These are phyloP conservation scores for Eupithecia centaureata DNA, from an alignment of 2,888 invertebrate species.

Conservation along the genomic window DNA sequence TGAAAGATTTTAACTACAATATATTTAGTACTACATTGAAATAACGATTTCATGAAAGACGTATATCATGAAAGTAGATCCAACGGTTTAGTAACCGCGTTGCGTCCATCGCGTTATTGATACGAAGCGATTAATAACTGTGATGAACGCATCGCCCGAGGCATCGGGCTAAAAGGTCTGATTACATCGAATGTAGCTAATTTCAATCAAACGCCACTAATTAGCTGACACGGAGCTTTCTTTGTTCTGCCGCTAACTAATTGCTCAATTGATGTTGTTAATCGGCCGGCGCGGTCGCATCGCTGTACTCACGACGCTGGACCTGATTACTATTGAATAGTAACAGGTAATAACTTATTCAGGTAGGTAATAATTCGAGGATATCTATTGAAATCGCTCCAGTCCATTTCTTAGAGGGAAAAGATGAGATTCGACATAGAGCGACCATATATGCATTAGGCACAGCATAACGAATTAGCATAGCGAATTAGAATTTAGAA, in stretches of 20 bases:
- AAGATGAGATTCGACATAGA: too few relatives aligned
- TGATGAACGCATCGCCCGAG: constrained; percentile 66
- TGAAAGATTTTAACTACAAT: too few relatives aligned
- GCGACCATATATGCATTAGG: background rate
- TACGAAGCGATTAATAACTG: constrained; percentile 68
- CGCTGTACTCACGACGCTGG: constrained; percentile 60
- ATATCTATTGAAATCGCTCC: background rate
- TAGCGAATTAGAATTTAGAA: too few relatives aligned
- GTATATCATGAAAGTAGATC: background rate
- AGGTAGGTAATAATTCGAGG: background rate
- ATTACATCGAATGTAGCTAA: constrained; percentile 79
- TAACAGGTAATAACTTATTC: background rate
- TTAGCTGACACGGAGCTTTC: constrained; percentile 75
- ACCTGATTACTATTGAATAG: background rate
- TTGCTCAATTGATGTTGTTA: constrained; percentile 80
- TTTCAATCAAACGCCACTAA: constrained; percentile 82
- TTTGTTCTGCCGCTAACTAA: constrained; percentile 78
- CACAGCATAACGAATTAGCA: too few relatives aligned
- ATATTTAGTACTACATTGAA: too few relatives aligned
- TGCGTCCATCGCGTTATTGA: constrained; percentile 48
- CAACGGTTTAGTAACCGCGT: background rate
- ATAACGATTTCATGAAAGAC: too few relatives aligned
- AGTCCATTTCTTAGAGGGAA: too few relatives aligned
- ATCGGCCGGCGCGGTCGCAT: constrained; percentile 60
- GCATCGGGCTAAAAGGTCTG: constrained; percentile 71